Base-by-base conservation (phyloP, 2,888 invertebrate genomes). In the Agrotis clavis region DNA sequence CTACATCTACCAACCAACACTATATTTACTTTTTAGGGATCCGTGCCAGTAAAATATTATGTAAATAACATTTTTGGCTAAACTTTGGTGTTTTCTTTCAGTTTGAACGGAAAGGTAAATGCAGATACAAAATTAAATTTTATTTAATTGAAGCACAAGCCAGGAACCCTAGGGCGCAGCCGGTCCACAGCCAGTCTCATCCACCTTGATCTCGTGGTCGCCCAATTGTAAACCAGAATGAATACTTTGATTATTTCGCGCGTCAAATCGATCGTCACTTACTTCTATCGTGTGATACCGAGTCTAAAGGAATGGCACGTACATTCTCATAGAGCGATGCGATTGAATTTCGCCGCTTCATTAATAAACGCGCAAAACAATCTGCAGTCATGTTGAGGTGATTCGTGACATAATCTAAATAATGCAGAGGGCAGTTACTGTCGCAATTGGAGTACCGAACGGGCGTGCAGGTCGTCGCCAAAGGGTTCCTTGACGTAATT, bases 1-100 rank as follows among this genome's bases (percentile, higher is more conserved):
- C 68, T 77, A 80, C 82, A 80, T 77, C 70, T 75, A 80, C 63
- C 70, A 80, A 66, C 67, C 50, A 57, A 60, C 60, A 56, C 41
- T 71, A 45, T 81, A 77, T 68, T 66, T 48, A 21, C 21, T 45
- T 64, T 80, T 67, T 48, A 64, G 53, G 53, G 60, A 7, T 64
- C 66, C 60, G 18, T 48, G 47, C 0, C 13, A 18, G 54, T 47
- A 56, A 51, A 16, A 41, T 16, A 25, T 21, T 14, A 50, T 0
- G 1, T 19, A 18, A 30, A 18, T 19, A 3, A 7, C 41, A 1
- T 25, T 21, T 47, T 60, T 35, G 18, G 14, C 14, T 25, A 21
- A 21, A 21, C 11, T 47, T 11, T 30, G 21, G 11, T 16, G 47
- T 18, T 47, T 14, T 16, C 19, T 41, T 59, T 19, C 7, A 57